A percentile compares a stretch with the other conserved stretches of the same genome.
Evolutionary conservation across 1,140 invertebrate species (phyloP).

Genomic region (Ceratitis capitata): DNA sequence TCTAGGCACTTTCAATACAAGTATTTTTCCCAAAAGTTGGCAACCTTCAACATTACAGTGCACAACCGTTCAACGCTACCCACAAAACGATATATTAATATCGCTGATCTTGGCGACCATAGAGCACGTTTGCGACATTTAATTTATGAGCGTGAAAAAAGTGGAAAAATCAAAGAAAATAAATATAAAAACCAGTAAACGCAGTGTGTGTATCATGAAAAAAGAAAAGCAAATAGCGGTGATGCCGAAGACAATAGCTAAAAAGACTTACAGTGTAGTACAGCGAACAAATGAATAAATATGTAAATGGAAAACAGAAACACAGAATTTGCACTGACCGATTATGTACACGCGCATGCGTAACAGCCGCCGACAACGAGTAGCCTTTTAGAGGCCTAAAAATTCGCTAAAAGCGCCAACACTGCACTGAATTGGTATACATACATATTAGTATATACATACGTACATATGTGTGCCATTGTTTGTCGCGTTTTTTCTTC

Average conservation of each 20-base stretch:
- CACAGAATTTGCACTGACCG: neutral
- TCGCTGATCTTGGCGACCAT: constrained; percentile 1
- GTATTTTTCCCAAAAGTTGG: neutral
- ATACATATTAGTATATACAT: no score
- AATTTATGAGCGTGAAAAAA: constrained; percentile 26
- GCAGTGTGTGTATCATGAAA: neutral
- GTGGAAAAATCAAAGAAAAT: neutral
- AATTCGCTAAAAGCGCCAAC: neutral
- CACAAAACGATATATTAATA: neutral
- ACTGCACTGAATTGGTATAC: neutral
- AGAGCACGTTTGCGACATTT: constrained; percentile 10
- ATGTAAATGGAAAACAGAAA: neutral
- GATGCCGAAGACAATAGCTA: neutral
- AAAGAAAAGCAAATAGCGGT: neutral
- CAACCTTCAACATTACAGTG: neutral
- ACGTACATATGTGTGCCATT: neutral
- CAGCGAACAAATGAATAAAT: neutral
- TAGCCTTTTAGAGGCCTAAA: neutral
- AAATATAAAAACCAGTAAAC: neutral
- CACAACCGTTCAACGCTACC: neutral
- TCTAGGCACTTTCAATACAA: no score
- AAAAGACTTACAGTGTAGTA: neutral
- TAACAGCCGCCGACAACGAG: neutral
- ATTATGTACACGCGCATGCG: constrained; percentile 32
- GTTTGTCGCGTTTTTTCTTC: neutral